phyloP scores from a whole-genome alignment of 2,113 vertebrate genomes.

The Litocranius walleri region DNA sequence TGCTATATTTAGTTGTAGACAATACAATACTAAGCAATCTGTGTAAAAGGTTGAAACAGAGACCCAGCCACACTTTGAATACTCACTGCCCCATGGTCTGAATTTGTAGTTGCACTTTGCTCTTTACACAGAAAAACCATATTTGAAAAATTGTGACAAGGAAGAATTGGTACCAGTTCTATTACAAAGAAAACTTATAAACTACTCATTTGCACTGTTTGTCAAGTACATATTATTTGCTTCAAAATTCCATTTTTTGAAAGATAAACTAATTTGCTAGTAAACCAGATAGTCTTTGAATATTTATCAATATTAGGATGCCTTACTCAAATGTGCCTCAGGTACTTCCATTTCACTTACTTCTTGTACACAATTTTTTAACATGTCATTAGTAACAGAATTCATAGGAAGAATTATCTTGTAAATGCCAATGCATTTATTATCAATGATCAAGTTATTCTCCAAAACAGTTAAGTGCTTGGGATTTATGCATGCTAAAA shows the following conservation, averaged over 20 bases:
- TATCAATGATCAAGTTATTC: neutral
- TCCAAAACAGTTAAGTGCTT: neutral
- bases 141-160: neutral
- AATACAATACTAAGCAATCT: neutral
- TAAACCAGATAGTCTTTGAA: neutral
- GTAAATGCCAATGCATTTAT: neutral
- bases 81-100: neutral
- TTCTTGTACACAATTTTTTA: neutral
- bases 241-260: neutral
- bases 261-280: neutral
- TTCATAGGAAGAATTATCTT: neutral
- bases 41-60: neutral
- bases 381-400: neutral
- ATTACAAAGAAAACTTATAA: neutral
- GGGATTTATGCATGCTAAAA: neutral
- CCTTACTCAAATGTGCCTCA: neutral
- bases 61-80: neutral
- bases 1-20: neutral
- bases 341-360: neutral
- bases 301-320: neutral
- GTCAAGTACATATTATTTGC: neutral
- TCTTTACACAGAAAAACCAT: neutral
- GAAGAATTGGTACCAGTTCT: neutral
- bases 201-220: neutral
- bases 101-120: neutral